Evolutionary conservation across 2,113 vertebrate species (phyloP).

Genomic region (Mustelus asterias): DNA sequence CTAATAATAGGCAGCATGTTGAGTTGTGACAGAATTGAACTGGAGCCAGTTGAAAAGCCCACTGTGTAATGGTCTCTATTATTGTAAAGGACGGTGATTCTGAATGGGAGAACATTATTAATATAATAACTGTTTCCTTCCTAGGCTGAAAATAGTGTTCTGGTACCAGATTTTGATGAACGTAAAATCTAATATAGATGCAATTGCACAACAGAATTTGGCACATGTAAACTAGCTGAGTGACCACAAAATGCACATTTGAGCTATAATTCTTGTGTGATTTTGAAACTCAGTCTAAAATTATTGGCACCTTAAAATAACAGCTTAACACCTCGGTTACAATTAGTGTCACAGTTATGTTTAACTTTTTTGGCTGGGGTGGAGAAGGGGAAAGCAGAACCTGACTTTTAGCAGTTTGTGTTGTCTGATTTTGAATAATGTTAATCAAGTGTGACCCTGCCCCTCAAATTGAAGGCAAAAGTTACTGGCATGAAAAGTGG

Average conservation of each 20-base stretch:
- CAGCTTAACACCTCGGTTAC: neutral
- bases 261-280: neutral
- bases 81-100: neutral
- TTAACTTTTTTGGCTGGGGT: neutral
- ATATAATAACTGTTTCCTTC: neutral
- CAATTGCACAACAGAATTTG: neutral
- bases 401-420: neutral
- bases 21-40: constrained; percentile 37
- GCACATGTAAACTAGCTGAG: neutral
- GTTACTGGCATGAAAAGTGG: neutral
- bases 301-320: neutral
- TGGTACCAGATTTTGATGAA: neutral
- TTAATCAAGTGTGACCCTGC: neutral
- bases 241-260: neutral
- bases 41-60: constrained; percentile 18
- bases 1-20: constrained; percentile 25
- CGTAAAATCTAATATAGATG: neutral
- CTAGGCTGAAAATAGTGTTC: neutral
- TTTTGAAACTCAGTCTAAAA: neutral
- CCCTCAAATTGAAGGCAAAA: neutral
- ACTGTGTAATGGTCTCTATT: constrained; percentile 12
- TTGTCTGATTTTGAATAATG: neutral
- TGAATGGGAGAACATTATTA: constrained; percentile 9
- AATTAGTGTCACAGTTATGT: neutral
- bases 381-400: neutral